Evolutionary conservation across 2,797 vertebrate species (phyloP).

Genomic region (Lepus oiostolus): DNA sequence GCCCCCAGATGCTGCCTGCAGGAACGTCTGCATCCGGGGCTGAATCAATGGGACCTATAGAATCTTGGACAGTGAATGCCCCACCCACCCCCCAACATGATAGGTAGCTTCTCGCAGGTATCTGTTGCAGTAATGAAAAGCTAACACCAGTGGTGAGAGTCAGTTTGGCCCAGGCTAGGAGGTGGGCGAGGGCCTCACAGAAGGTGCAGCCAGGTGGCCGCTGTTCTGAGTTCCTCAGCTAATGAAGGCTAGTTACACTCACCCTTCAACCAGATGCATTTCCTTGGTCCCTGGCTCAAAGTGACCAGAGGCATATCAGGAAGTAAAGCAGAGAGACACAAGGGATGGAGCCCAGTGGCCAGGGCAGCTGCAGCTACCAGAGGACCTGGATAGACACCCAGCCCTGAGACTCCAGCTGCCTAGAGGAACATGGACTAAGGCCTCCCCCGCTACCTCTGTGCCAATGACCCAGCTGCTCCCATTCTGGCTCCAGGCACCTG

Average conservation of each 20-base stretch:
- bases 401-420: neutral
- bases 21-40: no score
- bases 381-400: neutral
- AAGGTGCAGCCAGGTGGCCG: neutral
- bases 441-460: no score
- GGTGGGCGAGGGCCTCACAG: neutral
- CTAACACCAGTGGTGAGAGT: no score
- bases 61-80: no score
- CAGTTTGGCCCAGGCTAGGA: neutral
- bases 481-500: neutral
- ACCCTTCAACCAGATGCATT: neutral
- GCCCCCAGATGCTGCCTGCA: no score
- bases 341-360: neutral
- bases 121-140: no score
- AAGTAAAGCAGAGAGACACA: neutral
- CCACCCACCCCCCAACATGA: no score
- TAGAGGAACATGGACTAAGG: neutral
- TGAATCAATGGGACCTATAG: no score
- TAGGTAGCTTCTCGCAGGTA: no score
- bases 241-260: neutral
- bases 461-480: neutral
- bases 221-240: neutral
- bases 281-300: neutral
- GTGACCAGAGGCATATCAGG: neutral
- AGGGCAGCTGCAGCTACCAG: neutral